Evolutionary conservation across 1,140 invertebrate species (phyloP).

Genomic region (Drosophila jambulina): DNA sequence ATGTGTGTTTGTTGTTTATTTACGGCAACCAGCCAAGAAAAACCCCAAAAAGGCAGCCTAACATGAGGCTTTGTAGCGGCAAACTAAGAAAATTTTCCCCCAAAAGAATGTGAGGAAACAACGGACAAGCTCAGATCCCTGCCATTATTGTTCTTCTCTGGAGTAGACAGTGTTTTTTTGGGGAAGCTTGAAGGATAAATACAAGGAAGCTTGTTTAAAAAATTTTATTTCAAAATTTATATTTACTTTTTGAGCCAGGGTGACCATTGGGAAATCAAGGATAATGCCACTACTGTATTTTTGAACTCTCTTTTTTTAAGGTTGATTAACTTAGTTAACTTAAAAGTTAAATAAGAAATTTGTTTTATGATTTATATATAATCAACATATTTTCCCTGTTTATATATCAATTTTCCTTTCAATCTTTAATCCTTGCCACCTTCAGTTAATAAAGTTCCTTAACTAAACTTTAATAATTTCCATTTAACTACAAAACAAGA

Average conservation of each 20-base stretch:
- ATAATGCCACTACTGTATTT: not conserved
- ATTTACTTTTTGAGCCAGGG: not conserved
- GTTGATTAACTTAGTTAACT: no score
- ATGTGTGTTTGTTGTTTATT: constrained; percentile 80
- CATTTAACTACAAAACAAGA: not conserved
- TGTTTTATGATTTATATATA: not conserved
- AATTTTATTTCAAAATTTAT: not conserved
- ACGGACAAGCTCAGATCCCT: constrained; percentile 28
- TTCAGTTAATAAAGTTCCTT: not conserved
- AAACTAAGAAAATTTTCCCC: constrained; percentile 73
- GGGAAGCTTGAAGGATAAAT: not conserved
- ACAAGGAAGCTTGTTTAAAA: not conserved
- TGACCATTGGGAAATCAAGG: no score
- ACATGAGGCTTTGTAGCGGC: constrained; percentile 78
- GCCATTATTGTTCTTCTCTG: constrained; percentile 7
- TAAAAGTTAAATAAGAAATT: not conserved
- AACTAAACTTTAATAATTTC: not conserved
- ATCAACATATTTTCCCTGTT: no score
- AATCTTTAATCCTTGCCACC: no score
- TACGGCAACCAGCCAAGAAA: constrained; percentile 81
- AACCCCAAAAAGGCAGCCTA: constrained; percentile 81
- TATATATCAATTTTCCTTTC: no score
- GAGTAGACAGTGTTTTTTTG: not conserved
- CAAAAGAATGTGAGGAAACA: constrained; percentile 46
- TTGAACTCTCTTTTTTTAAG: no score